Evolutionary conservation across 2,888 invertebrate species (phyloP).

Genomic region (Tryphoninae sp.): DNA sequence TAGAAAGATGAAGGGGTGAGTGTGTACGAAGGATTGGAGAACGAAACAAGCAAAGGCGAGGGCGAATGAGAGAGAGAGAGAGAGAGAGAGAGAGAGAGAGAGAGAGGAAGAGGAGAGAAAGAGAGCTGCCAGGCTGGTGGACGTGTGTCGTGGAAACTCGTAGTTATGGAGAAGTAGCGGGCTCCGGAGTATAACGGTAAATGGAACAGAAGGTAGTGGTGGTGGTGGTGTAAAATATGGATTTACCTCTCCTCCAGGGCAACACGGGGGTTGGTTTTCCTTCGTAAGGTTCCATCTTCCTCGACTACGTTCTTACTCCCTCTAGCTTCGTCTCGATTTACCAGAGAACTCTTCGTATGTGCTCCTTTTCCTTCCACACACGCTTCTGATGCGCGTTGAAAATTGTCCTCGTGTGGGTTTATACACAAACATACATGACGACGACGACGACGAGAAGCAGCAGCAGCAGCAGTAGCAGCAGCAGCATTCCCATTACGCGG

Average conservation of each 20-base stretch:
- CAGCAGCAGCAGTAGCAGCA: conserved; percentile 60
- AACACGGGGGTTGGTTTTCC: conserved; percentile 74
- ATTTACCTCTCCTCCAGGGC: conserved; percentile 79
- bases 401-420: conserved; percentile 70
- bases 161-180: conserved; percentile 41
- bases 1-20: conserved; percentile 17
- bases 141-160: conserved; percentile 59
- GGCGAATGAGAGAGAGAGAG: conserved; percentile 50
- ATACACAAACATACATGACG: conserved; percentile 29
- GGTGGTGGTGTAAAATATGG: conserved; percentile 80
- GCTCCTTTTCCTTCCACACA: conserved; percentile 60
- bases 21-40: conserved; percentile 52
- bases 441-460: conserved; percentile 48
- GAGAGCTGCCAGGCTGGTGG: conserved; percentile 64
- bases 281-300: conserved; percentile 70
- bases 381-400: conserved; percentile 57
- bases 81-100: conserved; percentile 61
- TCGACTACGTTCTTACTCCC: conserved; percentile 57
- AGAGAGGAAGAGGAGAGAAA: conserved; percentile 47
- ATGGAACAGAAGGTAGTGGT: conserved; percentile 56
- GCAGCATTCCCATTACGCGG: conserved; percentile 76
- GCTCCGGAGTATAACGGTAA: conserved; percentile 29
- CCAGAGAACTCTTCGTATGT: conserved; percentile 46
- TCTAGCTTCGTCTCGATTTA: conserved; percentile 45
- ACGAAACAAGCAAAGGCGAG: conserved; percentile 64